Conservation (phyloP, 2,113 vertebrate genomes). For the Phalacrocorax brasilianus region DNA sequence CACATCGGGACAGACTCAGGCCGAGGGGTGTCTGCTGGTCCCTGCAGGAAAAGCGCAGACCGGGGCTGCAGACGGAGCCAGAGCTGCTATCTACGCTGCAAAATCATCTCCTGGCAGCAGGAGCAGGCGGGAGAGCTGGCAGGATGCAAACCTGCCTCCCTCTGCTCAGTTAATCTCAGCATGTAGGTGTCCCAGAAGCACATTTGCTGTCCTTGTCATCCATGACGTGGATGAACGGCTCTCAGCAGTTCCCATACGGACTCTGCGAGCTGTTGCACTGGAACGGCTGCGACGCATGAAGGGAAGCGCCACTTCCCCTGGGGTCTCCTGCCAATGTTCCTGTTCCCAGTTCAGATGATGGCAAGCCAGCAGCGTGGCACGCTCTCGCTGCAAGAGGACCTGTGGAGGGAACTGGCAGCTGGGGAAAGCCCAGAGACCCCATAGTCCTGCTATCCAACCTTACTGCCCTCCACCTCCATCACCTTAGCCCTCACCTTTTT, state of each 20-base stretch:
- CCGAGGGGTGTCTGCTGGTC: not conserved
- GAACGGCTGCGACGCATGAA: rapidly evolving
- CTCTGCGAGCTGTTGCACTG: rapidly evolving
- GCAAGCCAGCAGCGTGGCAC: rapidly evolving
- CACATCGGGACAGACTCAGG: rapidly evolving
- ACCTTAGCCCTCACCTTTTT: not conserved
- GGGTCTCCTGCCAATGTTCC: not conserved
- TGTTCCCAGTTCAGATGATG: not conserved
- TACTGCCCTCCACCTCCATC: not conserved
- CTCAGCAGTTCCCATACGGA: not conserved
- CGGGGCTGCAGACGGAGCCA: not conserved
- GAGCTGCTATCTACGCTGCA: not conserved
- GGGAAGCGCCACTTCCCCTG: rapidly evolving
- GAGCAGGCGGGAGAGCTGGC: not conserved
- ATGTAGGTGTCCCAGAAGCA: not conserved
- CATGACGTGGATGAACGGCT: rapidly evolving
- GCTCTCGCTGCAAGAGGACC: too few species aligned
- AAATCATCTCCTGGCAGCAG: not conserved
- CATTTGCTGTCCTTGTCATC: not conserved
- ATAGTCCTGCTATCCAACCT: not conserved
- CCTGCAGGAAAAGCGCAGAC: not conserved
- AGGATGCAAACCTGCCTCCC: not conserved
- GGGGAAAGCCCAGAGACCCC: not conserved
- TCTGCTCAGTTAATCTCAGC: not conserved
- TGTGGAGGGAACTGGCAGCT: not conserved